Percentiles rank a stretch among this genome's conserved stretches.
Conservation (phyloP, 2,888 invertebrate genomes). For the Oxytorus armatus region DNA sequence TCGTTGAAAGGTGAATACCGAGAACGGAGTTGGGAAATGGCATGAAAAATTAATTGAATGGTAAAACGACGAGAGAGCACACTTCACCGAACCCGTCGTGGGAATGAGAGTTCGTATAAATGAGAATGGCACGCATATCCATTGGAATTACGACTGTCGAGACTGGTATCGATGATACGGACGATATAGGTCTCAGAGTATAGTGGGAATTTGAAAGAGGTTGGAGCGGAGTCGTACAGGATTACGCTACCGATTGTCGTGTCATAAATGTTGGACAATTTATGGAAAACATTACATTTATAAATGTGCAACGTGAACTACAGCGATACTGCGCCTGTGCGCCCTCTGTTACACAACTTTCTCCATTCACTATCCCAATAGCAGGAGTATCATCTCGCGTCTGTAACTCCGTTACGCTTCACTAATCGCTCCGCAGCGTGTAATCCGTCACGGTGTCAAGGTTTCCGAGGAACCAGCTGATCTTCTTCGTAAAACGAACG, state of each 20-base stretch:
- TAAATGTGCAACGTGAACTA: too few relatives aligned
- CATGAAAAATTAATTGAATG: slow-evolving; percentile 30
- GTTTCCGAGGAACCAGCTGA: slow-evolving; percentile 32
- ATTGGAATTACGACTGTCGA: background rate
- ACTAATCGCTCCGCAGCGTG: slow-evolving; percentile 47
- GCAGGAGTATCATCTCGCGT: slow-evolving; percentile 1
- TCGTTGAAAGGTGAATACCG: slow-evolving; percentile 39
- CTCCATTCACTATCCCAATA: slow-evolving; percentile 14
- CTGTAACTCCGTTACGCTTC: slow-evolving; percentile 19
- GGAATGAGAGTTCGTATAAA: too few relatives aligned
- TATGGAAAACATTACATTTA: too few relatives aligned
- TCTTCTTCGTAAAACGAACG: slow-evolving; percentile 50
- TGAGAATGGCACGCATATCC: background rate
- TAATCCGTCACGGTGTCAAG: slow-evolving; percentile 55
- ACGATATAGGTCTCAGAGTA: too few relatives aligned
- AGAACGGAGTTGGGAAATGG: slow-evolving; percentile 20
- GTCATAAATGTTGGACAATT: too few relatives aligned
- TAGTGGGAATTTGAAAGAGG: too few relatives aligned
- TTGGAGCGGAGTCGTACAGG: too few relatives aligned
- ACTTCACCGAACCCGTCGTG: background rate
- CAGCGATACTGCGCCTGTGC: background rate
- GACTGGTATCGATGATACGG: too few relatives aligned
- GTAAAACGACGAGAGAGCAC: slow-evolving; percentile 1
- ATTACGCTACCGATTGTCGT: too few relatives aligned
- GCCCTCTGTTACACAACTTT: slow-evolving; percentile 2